Base-by-base conservation (phyloP, 1,140 invertebrate genomes). In the Drosophila sp. region DNA sequence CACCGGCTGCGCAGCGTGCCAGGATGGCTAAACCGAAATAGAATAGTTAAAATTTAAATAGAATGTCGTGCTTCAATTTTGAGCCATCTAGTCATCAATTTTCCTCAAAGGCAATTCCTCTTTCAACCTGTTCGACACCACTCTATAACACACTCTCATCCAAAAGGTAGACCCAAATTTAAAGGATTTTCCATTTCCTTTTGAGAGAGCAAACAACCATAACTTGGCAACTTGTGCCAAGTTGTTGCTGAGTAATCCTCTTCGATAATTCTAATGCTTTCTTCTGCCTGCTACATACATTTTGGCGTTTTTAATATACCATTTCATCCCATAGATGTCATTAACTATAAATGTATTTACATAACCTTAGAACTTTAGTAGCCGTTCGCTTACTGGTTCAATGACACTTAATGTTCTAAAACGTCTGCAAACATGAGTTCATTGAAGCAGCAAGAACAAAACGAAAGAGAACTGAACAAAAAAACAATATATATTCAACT, bases 1-100 rank as follows among this genome's bases (percentile, higher is more conserved):
- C 96, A 8, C 95, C 95, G 4, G 95, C 95, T 3, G 94, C 94
- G 86, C 95, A 96, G 38, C 91, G 81, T 32, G 89, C 91, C 68
- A 92, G 74, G 23, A 86, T 79, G 11, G 90, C 91, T 92, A 35
- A 23, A n/a, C 10, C 44, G 65, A 63, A 25, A 64, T 27, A 32
- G 25, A 30, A 60, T 54, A 58, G 67, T 38, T 4, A 96, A 86
- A 70, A 95, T 96, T 74, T 94, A 93, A 65, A 76, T 76, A 76
- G 76, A 77, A 72, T 78, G 76, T 76, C 61, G 56, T 68, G 65
- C 68, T 32, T 44, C 50, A 79, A 64, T 76, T 72, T 8, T 65
- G 40, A 29, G 61, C 63, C 56, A 67, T 69, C 60, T 66, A 64
- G 54, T 75, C 79, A 75, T 81, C 64, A 68, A 78, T 81, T 79